Evolutionary conservation across 1,140 invertebrate genomes (phyloP), one percentile per base, ranked within the genome.

Genomic region (Aphelenchoides besseyi): DNA sequence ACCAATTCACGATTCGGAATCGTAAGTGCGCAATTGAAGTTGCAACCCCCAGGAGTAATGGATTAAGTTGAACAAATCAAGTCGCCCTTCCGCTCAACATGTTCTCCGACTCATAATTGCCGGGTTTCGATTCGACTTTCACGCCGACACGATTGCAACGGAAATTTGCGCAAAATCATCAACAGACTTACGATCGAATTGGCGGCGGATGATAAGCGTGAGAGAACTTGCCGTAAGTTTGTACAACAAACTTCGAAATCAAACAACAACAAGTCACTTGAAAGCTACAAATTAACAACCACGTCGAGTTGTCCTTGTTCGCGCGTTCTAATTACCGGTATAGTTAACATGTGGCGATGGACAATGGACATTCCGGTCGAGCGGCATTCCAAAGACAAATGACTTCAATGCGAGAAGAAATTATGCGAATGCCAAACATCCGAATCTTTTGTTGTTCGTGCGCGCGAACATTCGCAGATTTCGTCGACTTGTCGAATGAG

Each of bases 401-500:
- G 5, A 8, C 5, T 33, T 28, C 5, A 59, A 5, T 5, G 5
- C 5, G 55, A 59, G 23, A 5, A 23, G 5, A 59, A 59, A 59
- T 59, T 59, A 59, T 59, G 55, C 55, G 55, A 59, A 59, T 59
- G 55, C 55, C 55, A 59, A 59, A 59, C 55, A 59, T 33, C 55
- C 55, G 55, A 12, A 12, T 23, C 41, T 48, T 48, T 23, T 23
- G 12, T 48, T 48, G 41, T 48, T 12, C n/a, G 26, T 18, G 5
- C 26, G 26, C 55, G 5, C 5, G 55, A 59, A 59, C 55, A 59
- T 12, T 8, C 5, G 5, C 5, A 59, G 55, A 59, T 8, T 59
- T 18, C 55, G 5, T 28, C 18, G 55, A 48, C 12, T 59, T 59
- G 55, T n/a, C n/a, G 23, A 59, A 33, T 59, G 18, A 59, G 55